Base-by-base conservation (phyloP, 2,797 vertebrate genomes). In the Discoglossus pictus region DNA sequence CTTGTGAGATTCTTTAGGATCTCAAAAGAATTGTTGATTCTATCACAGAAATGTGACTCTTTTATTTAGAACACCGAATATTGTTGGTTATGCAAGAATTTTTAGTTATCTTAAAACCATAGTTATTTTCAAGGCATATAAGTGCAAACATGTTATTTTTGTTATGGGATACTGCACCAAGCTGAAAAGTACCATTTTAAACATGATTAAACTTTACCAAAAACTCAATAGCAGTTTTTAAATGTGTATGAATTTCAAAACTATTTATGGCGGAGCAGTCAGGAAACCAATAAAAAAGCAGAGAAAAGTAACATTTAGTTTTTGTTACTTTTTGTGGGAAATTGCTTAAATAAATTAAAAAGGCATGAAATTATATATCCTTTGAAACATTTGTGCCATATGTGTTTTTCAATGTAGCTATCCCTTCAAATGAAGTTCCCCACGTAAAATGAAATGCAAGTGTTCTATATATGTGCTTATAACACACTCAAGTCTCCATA, bases 371-470 rank as follows among this genome's bases (percentile, higher is more conserved):
- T 70, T 56, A 63, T 60, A 68, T 70, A 70, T 63, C 53, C 35
- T 46, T 50, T 56, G 17, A 70, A 70, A 56, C 60, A 63, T 47
- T 68, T 16, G 17, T 62, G 61, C 54, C 27, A 60, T 43, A 44
- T 68, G 61, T 79, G 77, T 80, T 78, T 71, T 78, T 76, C 13
- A 48, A 46, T 60, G 61, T 65, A 68, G 50, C 24, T 59, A 48
- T 79, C 73, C 82, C 76, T 80, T 84, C 82, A 82, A 79, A 84
- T 82, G 80, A 79, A 81, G 74, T 81, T 81, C 79, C 65, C 77
- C 79, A 76, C 76, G 74, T 81, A 65, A 78, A 78, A 77, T 72
- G 62, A 82, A 79, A 75, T 74, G 73, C 68, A 74, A 83, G 75
- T 80, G 73, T 74, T 81, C 82, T 80, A 79, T 83, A 59, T 75